phyloP scores from a whole-genome alignment of 2,797 vertebrate genomes.

The Selene dorsalis region DNA sequence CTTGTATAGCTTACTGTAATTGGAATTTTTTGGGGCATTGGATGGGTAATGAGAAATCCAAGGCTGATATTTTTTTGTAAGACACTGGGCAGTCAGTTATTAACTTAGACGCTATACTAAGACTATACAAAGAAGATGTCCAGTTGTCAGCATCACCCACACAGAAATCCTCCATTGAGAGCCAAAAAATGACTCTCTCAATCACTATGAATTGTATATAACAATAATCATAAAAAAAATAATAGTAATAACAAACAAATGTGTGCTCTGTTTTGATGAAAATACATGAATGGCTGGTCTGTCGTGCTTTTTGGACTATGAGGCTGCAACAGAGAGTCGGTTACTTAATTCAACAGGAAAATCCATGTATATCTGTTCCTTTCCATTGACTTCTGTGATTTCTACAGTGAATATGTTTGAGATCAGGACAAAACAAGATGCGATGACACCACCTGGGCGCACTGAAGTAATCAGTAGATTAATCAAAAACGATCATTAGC shows the following conservation, averaged over 20 bases:
- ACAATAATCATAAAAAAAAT: too few species aligned
- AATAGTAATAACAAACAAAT: too few species aligned
- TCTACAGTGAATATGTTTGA: not conserved
- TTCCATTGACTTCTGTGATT: not conserved
- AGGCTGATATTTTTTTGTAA: slow-evolving; percentile 29
- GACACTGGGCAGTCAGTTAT: slow-evolving; percentile 5
- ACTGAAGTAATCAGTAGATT: not conserved
- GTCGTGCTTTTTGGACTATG: not conserved
- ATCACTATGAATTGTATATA: not conserved
- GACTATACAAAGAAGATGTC: not conserved
- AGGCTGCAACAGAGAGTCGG: not conserved
- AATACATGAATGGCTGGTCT: not conserved
- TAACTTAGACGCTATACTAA: not conserved
- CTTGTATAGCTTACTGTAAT: slow-evolving; percentile 14
- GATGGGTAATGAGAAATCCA: slow-evolving; percentile 24
- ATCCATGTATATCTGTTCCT: not conserved
- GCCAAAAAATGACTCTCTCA: not conserved
- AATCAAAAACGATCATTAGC: not conserved
- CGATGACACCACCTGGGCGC: not conserved
- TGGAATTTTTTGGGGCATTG: slow-evolving; percentile 26
- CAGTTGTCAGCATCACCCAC: not conserved
- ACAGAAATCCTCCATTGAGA: not conserved
- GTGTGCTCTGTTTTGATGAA: too few species aligned
- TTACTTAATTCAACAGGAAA: not conserved
- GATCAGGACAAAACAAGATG: not conserved